Conservation (phyloP, 1,140 invertebrate species). For the Drosophila malerkotliana region DNA sequence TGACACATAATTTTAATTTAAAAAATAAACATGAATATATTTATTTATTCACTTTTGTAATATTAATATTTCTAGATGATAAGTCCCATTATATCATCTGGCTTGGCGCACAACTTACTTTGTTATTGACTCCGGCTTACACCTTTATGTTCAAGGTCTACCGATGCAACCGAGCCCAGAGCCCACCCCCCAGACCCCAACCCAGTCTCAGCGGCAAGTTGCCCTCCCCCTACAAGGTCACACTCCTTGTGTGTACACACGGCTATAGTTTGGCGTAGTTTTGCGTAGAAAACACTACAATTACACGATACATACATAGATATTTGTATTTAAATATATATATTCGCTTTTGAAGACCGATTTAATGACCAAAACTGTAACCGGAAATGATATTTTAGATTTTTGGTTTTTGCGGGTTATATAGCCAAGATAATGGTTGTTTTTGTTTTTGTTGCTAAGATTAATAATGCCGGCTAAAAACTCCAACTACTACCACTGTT, state of each 20-base stretch:
- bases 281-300: constrained; percentile 6
- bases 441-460: too few species aligned
- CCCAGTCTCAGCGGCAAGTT: neutral
- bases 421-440: too few species aligned
- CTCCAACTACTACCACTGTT: neutral
- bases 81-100: constrained; percentile 11
- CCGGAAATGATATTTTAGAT: too few species aligned
- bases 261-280: constrained; percentile 9
- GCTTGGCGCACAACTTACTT: neutral
- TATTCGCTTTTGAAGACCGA: too few species aligned
- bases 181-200: neutral
- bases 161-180: neutral
- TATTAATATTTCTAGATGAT: neutral
- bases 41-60: too few species aligned
- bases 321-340: neutral
- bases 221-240: constrained; percentile 16
- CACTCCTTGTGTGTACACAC: constrained; percentile 7
- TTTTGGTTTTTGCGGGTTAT: too few species aligned
- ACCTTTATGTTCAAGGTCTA: constrained; percentile 19
- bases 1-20: too few species aligned
- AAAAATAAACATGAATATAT: too few species aligned
- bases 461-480: neutral
- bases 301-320: too few species aligned
- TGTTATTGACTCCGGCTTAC: constrained; percentile 1
- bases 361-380: too few species aligned